A percentile compares a stretch with the other conserved stretches of the same genome.
Conservation (phyloP, 2,888 invertebrate genomes). For the Xanthostigma xanthostigma region DNA sequence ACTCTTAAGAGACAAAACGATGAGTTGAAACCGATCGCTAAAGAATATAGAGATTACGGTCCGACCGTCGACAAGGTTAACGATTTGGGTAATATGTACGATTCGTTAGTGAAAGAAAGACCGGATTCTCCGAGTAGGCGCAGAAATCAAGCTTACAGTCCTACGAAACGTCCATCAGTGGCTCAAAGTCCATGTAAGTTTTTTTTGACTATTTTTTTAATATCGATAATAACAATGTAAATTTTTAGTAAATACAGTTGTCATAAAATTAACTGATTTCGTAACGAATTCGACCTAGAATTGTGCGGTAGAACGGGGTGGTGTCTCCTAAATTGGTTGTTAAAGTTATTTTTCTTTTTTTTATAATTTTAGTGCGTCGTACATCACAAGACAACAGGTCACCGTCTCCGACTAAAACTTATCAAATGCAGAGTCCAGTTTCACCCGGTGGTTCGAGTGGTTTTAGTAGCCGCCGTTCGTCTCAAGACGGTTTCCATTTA, state of each 20-base stretch:
- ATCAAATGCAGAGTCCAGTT: constrained; percentile 53
- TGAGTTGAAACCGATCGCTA: constrained; percentile 68
- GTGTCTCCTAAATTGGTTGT: constrained; percentile 3
- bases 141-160: constrained; percentile 55
- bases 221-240: no score
- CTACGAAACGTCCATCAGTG: constrained; percentile 56
- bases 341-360: constrained; percentile 13
- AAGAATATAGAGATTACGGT: constrained; percentile 78
- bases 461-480: constrained; percentile 82
- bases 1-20: constrained; percentile 70
- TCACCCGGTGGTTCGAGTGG: constrained; percentile 84
- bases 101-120: constrained; percentile 60
- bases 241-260: not conserved
- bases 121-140: constrained; percentile 68
- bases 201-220: not conserved
- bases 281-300: no score
- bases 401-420: constrained; percentile 64
- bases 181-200: constrained; percentile 42
- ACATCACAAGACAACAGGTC: constrained; percentile 59
- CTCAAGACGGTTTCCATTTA: constrained; percentile 79
- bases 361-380: constrained; percentile 40
- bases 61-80: constrained; percentile 79
- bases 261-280: no score
- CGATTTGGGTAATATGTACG: constrained; percentile 77
- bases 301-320: no score